A percentile compares a stretch with the other conserved stretches of the same genome.
Evolutionary conservation across 2,797 vertebrate genomes (phyloP).

Genomic region (Lithobates sylvaticus): DNA sequence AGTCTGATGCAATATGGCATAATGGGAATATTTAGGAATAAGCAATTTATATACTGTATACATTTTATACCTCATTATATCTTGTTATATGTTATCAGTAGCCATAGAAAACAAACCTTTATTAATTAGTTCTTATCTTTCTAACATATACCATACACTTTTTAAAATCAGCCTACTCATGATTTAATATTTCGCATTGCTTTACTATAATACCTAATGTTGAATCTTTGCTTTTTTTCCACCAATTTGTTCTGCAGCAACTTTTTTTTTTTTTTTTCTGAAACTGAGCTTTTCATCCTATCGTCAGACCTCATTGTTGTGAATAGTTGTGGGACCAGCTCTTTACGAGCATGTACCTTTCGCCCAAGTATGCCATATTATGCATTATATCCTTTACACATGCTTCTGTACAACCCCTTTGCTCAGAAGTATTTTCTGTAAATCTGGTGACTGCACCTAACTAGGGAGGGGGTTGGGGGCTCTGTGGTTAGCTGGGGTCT

Average conservation of each 20-base stretch:
- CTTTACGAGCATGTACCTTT: neutral
- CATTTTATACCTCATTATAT: too few relatives aligned
- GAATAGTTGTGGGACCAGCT: neutral
- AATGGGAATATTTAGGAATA: too few relatives aligned
- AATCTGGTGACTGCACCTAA: slow-evolving; percentile 16
- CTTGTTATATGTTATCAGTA: too few relatives aligned
- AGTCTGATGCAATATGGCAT: too few relatives aligned
- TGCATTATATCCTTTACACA: neutral
- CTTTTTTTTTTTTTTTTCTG: neutral
- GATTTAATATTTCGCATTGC: too few relatives aligned
- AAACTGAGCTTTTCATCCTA: neutral
- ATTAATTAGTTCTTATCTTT: too few relatives aligned
- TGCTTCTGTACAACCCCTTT: neutral
- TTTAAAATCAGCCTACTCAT: too few relatives aligned
- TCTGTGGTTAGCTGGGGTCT: slow-evolving; percentile 40
- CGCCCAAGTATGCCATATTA: neutral
- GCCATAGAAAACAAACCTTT: too few relatives aligned
- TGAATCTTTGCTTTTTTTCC: neutral
- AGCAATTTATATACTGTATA: too few relatives aligned
- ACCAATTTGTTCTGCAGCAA: neutral
- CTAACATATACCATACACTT: too few relatives aligned
- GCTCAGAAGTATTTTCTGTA: neutral
- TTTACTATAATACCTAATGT: neutral
- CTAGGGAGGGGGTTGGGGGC: slow-evolving; percentile 7
- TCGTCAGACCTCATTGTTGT: neutral